A percentile compares a stretch with the other conserved stretches of the same genome.
phyloP scores from a whole-genome alignment of 2,797 vertebrate genomes.

The Schizopygopsis malacanthus region DNA sequence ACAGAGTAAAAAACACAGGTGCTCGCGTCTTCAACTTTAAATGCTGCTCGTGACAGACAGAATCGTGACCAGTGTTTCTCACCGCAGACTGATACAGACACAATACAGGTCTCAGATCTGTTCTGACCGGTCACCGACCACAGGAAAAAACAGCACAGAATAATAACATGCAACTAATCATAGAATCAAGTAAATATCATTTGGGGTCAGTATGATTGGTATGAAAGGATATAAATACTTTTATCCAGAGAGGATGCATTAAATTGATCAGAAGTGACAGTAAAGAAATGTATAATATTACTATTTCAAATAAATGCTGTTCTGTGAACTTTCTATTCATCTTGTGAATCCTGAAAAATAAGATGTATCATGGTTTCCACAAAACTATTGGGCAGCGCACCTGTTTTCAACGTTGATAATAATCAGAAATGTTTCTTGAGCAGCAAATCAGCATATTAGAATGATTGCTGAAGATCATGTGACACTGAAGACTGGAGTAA shows the following conservation, averaged over 20 bases:
- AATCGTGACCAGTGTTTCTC: constrained; percentile 30
- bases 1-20: background rate
- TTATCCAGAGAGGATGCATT: background rate
- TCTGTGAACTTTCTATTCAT: background rate
- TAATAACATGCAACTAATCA: background rate
- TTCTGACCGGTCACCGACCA: background rate
- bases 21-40: constrained; percentile 18
- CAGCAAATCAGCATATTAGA: background rate
- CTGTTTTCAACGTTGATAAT: background rate
- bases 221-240: background rate
- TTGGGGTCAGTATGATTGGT: background rate
- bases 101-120: background rate
- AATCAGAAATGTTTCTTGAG: background rate
- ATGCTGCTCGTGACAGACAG: constrained; percentile 30
- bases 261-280: background rate
- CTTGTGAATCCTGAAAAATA: too few relatives aligned
- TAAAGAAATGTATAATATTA: background rate
- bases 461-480: background rate
- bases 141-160: background rate
- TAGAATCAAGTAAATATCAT: background rate
- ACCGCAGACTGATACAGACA: background rate
- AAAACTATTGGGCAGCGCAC: background rate
- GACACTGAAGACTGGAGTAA: background rate
- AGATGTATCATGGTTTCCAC: background rate
- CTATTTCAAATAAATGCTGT: background rate